Percentiles rank a stretch among this genome's conserved stretches.
Evolutionary conservation across 2,888 invertebrate species (phyloP).

Genomic region (Phyto melanocephala): DNA sequence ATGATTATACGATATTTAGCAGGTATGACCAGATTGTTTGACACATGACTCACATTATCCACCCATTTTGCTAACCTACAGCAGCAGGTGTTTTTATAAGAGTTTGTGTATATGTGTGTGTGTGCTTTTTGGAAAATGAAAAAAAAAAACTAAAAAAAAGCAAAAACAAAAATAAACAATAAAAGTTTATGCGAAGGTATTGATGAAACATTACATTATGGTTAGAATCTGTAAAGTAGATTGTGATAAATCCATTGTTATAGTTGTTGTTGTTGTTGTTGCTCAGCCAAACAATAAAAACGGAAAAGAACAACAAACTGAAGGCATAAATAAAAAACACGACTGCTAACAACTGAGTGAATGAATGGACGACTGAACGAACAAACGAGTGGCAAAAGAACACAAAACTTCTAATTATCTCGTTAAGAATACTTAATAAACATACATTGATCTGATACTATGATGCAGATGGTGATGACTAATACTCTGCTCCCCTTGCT

Average conservation of each 20-base stretch:
- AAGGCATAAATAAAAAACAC: background rate
- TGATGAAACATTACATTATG: background rate
- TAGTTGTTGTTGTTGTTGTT: too few relatives aligned
- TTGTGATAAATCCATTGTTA: background rate
- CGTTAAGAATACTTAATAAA: slow-evolving; percentile 72
- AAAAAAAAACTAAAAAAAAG: background rate
- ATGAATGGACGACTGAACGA: background rate
- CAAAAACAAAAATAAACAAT: background rate
- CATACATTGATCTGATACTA: slow-evolving; percentile 23
- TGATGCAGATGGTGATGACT: background rate
- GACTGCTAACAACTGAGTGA: slow-evolving; percentile 11
- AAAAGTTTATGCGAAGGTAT: background rate
- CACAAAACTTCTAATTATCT: slow-evolving; percentile 72
- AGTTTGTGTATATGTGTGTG: background rate
- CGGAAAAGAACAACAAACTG: background rate
- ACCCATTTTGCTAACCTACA: background rate
- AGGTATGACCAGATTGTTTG: background rate
- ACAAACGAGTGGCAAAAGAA: slow-evolving; percentile 17
- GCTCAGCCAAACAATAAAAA: background rate
- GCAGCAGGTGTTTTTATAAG: background rate
- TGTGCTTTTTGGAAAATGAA: too few relatives aligned
- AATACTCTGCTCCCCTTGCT: background rate
- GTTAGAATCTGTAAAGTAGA: background rate
- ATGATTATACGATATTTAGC: background rate
- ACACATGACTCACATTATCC: background rate